Percentiles rank a stretch among this genome's conserved stretches.
Evolutionary conservation across 2,797 vertebrate species (phyloP).

Genomic region (Dromococcyx pavoninus): DNA sequence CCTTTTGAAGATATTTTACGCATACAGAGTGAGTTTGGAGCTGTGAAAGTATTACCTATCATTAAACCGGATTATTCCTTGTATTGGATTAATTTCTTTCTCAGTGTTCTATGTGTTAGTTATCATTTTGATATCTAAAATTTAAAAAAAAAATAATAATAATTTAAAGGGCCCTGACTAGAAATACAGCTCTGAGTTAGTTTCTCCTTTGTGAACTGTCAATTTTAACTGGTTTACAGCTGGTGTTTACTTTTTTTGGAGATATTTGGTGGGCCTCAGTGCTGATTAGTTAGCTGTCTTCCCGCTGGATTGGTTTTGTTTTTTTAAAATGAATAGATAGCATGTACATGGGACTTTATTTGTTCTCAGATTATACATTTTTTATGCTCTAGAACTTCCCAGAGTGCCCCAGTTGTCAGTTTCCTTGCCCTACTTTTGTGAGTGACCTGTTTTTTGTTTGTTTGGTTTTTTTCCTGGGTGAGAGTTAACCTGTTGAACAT

Average conservation of each 20-base stretch:
- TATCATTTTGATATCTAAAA: conserved; percentile 36
- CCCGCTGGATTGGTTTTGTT: conserved; percentile 18
- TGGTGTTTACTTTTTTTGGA: conserved; percentile 60
- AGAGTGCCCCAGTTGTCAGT: neutral
- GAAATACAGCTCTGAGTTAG: conserved; percentile 31
- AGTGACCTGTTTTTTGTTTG: neutral
- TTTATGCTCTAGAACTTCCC: neutral
- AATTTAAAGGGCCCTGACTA: conserved; percentile 7
- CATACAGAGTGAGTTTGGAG: neutral
- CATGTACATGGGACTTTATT: neutral
- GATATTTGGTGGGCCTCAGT: conserved; percentile 54
- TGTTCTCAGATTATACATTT: neutral
- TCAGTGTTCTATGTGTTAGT: neutral
- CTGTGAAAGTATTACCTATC: neutral
- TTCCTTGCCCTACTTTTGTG: neutral
- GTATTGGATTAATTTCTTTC: conserved; percentile 22
- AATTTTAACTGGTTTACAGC: conserved; percentile 55
- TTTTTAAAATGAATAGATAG: conserved; percentile 17
- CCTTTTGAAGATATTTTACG: conserved; percentile 8
- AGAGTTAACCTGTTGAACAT: neutral
- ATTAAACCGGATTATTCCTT: conserved; percentile 34
- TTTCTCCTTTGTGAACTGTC: conserved; percentile 38
- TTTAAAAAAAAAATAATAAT: conserved; percentile 18
- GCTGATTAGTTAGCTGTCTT: conserved; percentile 46
- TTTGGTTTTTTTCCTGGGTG: neutral